Conservation (phyloP, 53 echinoderm and acorn worm species). For the Echinarachnius parma region DNA sequence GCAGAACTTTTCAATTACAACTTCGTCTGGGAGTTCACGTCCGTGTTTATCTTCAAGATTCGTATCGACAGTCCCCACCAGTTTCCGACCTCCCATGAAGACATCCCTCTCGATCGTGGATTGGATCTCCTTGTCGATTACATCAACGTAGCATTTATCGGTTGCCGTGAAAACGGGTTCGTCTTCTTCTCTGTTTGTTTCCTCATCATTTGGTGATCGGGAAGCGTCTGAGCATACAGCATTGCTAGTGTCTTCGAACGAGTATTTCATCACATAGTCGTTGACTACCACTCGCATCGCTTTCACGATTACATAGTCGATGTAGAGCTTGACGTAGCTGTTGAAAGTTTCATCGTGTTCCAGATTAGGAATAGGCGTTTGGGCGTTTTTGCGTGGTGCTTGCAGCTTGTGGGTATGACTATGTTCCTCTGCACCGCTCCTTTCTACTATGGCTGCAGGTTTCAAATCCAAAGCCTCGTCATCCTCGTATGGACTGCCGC, state of each 20-base stretch:
- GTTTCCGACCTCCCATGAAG: background rate
- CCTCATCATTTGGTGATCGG: background rate
- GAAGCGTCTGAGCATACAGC: background rate
- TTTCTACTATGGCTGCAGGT: no score
- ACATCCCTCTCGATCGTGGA: slow-evolving; percentile 3
- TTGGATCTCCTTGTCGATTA: slow-evolving; percentile 24
- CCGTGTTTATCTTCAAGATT: background rate
- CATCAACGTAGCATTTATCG: slow-evolving; percentile 16
- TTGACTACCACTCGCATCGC: slow-evolving; percentile 6
- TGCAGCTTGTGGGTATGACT: no score
- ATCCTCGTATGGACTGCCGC: no score
- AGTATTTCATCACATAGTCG: background rate
- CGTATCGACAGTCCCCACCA: background rate
- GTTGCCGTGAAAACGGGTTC: slow-evolving; percentile 24
- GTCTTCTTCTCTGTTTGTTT: background rate
- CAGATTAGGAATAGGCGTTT: no score
- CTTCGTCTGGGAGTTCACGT: no score
- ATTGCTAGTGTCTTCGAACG: background rate
- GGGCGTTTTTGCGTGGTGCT: no score
- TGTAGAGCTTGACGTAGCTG: slow-evolving; percentile 17
- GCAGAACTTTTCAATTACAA: background rate
- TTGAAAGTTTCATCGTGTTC: slow-evolving; percentile 17
- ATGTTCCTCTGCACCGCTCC: no score
- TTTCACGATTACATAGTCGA: slow-evolving; percentile 2
- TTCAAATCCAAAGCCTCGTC: no score